Evolutionary conservation across 2,888 invertebrate genomes (phyloP).

Genomic region (Geotrupes spiniger): DNA sequence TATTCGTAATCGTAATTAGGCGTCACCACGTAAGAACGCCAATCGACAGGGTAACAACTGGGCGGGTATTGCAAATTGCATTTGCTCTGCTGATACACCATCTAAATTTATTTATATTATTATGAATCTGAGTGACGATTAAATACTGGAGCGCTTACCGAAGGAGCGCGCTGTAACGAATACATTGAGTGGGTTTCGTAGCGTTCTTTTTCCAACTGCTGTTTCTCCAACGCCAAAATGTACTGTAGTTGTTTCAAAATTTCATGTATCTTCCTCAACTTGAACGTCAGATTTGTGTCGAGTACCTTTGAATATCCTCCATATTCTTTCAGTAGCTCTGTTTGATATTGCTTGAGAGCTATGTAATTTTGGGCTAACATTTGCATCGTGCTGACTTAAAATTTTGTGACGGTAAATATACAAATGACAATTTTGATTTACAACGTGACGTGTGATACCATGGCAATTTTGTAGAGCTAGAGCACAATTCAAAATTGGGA

Average conservation of each 20-base stretch:
- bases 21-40: slow-evolving; percentile 17
- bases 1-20: slow-evolving; percentile 19
- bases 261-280: slow-evolving; percentile 18
- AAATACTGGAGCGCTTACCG: not conserved
- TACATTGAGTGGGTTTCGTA: slow-evolving; percentile 17
- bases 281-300: slow-evolving; percentile 6
- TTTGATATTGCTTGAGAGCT: slow-evolving; percentile 6
- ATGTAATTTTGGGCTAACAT: slow-evolving; percentile 2
- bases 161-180: slow-evolving; percentile 6
- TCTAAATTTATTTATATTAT: too few relatives aligned
- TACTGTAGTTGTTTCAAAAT: slow-evolving; percentile 16
- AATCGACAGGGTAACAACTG: slow-evolving; percentile 6
- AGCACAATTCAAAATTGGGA: too few relatives aligned
- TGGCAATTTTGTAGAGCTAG: too few relatives aligned
- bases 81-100: too few relatives aligned
- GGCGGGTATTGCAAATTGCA: not conserved
- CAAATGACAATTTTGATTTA: too few relatives aligned
- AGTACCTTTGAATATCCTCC: slow-evolving; percentile 5
- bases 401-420: too few relatives aligned
- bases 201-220: slow-evolving; percentile 20
- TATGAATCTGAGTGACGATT: too few relatives aligned
- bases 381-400: too few relatives aligned
- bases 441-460: too few relatives aligned
- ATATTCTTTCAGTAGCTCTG: slow-evolving; percentile 6
- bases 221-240: slow-evolving; percentile 16